These are phyloP conservation scores for Drosophila parabipectinata DNA, from an alignment of 1,140 invertebrate species.

Conservation along the genomic window DNA sequence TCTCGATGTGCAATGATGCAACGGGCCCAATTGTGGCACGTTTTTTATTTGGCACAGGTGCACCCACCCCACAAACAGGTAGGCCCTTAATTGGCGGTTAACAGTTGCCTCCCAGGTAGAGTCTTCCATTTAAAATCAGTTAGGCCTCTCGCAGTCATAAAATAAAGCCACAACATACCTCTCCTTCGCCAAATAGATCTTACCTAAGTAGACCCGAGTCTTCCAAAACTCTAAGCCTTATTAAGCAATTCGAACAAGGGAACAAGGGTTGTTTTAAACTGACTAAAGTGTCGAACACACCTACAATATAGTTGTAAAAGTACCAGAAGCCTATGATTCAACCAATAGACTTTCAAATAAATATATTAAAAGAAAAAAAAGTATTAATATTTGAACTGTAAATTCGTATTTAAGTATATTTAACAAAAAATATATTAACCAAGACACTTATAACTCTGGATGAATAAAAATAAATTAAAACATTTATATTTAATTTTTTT, in stretches of 20 bases:
- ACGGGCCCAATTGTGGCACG: not conserved
- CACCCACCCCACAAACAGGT: not conserved
- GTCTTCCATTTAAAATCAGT: conserved; percentile 2
- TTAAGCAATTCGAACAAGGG: not conserved
- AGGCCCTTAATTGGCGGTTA: not conserved
- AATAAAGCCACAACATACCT: not conserved
- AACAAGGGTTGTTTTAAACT: not conserved
- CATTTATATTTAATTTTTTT: too few species aligned
- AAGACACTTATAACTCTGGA: too few species aligned
- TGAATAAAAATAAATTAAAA: too few species aligned
- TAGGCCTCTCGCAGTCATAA: not conserved
- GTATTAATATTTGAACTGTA: too few species aligned
- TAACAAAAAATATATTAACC: too few species aligned
- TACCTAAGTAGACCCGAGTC: not conserved
- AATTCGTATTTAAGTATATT: too few species aligned
- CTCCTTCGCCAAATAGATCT: not conserved
- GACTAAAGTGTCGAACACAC: not conserved
- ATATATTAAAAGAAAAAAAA: too few species aligned
- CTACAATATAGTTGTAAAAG: too few species aligned
- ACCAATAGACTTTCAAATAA: too few species aligned
- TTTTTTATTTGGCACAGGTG: conserved; percentile 1
- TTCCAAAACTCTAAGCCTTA: not conserved
- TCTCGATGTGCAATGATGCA: not conserved
- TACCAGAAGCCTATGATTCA: too few species aligned
- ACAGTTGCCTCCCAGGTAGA: not conserved